These are phyloP conservation scores for Torymus tubicola DNA, from an alignment of 2,888 invertebrate species.

Conservation along the genomic window DNA sequence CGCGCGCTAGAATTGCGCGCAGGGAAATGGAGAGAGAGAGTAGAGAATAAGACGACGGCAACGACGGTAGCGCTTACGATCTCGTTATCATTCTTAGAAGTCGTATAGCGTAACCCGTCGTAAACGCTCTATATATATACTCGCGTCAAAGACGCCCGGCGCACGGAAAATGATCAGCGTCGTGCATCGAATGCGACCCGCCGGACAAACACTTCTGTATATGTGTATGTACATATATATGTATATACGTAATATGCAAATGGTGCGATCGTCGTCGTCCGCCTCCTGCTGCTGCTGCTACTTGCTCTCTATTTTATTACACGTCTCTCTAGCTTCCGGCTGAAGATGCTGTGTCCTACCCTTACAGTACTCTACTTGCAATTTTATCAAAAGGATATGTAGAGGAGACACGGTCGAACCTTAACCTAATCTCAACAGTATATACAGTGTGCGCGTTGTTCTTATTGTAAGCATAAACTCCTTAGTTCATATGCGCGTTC, in stretches of 20 bases:
- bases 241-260: no score
- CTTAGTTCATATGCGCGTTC: neutral
- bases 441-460: no score
- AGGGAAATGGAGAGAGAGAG: no score
- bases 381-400: neutral
- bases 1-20: no score
- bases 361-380: neutral
- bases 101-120: neutral
- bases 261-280: no score
- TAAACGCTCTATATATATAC: no score
- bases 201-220: no score
- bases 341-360: neutral
- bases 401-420: neutral
- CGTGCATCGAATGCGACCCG: neutral
- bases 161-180: no score
- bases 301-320: slow-evolving; percentile 4
- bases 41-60: neutral
- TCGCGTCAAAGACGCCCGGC: no score
- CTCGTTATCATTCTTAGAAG: slow-evolving; percentile 30
- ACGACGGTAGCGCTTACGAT: neutral
- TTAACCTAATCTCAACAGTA: slow-evolving; percentile 10
- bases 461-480: neutral
- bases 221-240: neutral
- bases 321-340: neutral
- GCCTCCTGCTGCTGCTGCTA: neutral